Evolutionary conservation across 2,113 vertebrate species (phyloP).

Genomic region (Sprattus sprattus): DNA sequence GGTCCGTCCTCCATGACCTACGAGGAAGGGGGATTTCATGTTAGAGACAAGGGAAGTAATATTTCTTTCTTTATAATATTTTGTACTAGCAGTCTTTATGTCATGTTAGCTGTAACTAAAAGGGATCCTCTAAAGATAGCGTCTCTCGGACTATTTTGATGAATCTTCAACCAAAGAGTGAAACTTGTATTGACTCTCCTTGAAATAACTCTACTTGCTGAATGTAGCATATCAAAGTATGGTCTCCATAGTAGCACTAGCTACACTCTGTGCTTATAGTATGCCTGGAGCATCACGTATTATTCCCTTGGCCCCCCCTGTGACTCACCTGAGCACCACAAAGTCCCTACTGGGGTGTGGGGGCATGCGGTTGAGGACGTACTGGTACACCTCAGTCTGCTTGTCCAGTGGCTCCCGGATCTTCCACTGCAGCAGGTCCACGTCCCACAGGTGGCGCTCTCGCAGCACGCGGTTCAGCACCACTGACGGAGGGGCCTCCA

Average conservation of each 20-base stretch:
- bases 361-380: conserved; percentile 90
- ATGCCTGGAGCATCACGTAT: not conserved
- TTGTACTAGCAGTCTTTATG: too few relatives aligned
- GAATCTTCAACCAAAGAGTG: too few relatives aligned
- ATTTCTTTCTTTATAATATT: too few relatives aligned
- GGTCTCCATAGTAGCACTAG: not conserved
- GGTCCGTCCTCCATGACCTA: conserved; percentile 92
- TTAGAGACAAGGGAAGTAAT: not conserved
- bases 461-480: conserved; percentile 91
- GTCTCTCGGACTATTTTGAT: not conserved
- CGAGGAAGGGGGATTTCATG: not conserved
- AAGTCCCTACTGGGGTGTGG: conserved; percentile 93
- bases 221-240: not conserved
- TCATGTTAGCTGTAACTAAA: not conserved
- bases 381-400: conserved; percentile 93
- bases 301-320: not conserved
- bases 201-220: too few relatives aligned
- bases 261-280: not conserved
- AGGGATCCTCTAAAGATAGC: not conserved
- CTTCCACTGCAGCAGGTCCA: conserved; percentile 95
- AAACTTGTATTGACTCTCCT: too few relatives aligned
- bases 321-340: conserved; percentile 85
- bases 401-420: conserved; percentile 88
- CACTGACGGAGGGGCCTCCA: conserved; percentile 91
- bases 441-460: conserved; percentile 95